These are phyloP conservation scores for Dysidea cf. avara DNA, from an alignment of 37 sponge, comb jelly and placozoan species.

Conservation along the genomic window DNA sequence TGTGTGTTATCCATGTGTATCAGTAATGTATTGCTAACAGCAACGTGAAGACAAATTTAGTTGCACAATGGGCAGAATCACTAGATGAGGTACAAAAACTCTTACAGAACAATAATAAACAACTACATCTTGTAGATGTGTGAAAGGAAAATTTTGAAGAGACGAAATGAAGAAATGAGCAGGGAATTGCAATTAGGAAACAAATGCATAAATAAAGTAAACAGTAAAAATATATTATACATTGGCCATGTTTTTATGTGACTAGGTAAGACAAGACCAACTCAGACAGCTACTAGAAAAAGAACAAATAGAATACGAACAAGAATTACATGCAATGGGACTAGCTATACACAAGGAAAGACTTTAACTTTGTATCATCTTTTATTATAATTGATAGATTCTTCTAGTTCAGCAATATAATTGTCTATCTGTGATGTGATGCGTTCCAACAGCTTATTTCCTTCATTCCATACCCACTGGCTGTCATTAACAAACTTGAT, in stretches of 20 bases:
- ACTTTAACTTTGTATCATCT: constrained; percentile 11
- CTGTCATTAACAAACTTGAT: constrained; percentile 3
- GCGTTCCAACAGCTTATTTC: constrained; percentile 4
- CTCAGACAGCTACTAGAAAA: constrained; percentile 27
- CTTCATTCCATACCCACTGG: neutral
- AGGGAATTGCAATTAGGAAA: constrained; percentile 47
- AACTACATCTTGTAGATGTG: constrained; percentile 18
- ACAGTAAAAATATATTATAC: neutral
- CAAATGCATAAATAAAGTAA: constrained; percentile 38
- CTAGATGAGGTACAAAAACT: constrained; percentile 31
- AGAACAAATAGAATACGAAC: constrained; percentile 37
- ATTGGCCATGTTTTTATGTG: neutral
- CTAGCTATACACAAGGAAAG: constrained; percentile 60
- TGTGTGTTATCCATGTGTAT: too few species aligned
- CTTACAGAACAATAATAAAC: neutral
- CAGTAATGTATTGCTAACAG: constrained; percentile 13
- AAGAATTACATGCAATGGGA: constrained; percentile 49
- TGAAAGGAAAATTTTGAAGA: constrained; percentile 34
- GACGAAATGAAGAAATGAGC: constrained; percentile 22
- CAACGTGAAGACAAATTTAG: constrained; percentile 29
- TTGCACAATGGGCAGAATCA: constrained; percentile 36
- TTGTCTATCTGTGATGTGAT: neutral
- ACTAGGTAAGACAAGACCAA: constrained; percentile 42
- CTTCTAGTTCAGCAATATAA: constrained; percentile 11
- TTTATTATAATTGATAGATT: neutral